Evolutionary conservation across 1,140 invertebrate genomes (phyloP).

Genomic region (Musca vetustissima): DNA sequence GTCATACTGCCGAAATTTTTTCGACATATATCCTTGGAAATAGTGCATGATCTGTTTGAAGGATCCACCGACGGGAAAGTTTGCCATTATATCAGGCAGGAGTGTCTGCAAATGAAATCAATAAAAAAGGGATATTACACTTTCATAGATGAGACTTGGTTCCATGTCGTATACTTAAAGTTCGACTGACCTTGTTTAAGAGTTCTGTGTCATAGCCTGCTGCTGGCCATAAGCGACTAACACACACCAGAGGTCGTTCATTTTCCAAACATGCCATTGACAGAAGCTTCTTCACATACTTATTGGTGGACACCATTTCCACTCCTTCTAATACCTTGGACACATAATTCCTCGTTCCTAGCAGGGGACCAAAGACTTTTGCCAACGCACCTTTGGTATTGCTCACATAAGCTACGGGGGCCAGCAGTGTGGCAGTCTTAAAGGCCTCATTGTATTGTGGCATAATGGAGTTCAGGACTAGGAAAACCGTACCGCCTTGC

Average conservation of each 20-base stretch:
- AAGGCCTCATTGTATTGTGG: slow-evolving; percentile 66
- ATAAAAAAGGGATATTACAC: slow-evolving; percentile 16
- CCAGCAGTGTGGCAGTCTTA: slow-evolving; percentile 59
- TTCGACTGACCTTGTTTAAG: slow-evolving; percentile 44
- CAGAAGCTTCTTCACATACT: slow-evolving; percentile 58
- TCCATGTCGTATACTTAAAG: neutral
- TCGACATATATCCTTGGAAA: slow-evolving; percentile 56
- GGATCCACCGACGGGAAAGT: slow-evolving; percentile 60
- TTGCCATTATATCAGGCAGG: slow-evolving; percentile 57
- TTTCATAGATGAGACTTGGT: too few species aligned
- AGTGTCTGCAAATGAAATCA: slow-evolving; percentile 49
- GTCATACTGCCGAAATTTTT: slow-evolving; percentile 56
- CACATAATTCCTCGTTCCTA: slow-evolving; percentile 52
- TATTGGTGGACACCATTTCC: slow-evolving; percentile 61
- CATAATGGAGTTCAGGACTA: slow-evolving; percentile 59
- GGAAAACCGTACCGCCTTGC: slow-evolving; percentile 65
- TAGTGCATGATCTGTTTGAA: slow-evolving; percentile 59
- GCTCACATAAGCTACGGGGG: slow-evolving; percentile 60
- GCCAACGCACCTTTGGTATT: slow-evolving; percentile 55
- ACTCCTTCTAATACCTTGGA: slow-evolving; percentile 58
- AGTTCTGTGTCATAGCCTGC: slow-evolving; percentile 58
- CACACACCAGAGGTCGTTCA: slow-evolving; percentile 57
- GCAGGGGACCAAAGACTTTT: slow-evolving; percentile 46
- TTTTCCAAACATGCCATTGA: slow-evolving; percentile 58
- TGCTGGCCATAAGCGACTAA: slow-evolving; percentile 61